A percentile compares a stretch with the other conserved stretches of the same genome.
Conservation (phyloP, 2,113 vertebrate genomes). For the Pristiophorus japonicus region DNA sequence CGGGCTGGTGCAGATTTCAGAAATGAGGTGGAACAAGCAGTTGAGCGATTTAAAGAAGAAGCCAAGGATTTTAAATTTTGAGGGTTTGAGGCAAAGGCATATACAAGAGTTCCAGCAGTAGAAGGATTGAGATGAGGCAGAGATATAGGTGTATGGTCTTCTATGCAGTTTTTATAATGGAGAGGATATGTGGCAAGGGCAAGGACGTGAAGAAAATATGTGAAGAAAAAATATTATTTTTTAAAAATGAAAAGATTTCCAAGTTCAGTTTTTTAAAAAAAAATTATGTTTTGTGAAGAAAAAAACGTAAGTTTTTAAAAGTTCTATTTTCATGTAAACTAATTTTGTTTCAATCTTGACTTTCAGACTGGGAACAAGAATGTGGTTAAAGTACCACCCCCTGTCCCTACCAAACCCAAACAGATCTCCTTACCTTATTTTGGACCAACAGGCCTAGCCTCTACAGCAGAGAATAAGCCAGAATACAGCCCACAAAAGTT, state of each 20-base stretch:
- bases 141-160: too few species aligned
- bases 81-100: background rate
- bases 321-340: conserved; percentile 8
- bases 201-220: too few species aligned
- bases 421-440: conserved; percentile 71
- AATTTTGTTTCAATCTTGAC: conserved; percentile 26
- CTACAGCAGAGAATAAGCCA: conserved; percentile 51
- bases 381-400: conserved; percentile 82
- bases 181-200: too few species aligned
- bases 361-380: conserved; percentile 68
- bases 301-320: too few species aligned
- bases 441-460: conserved; percentile 52
- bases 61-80: background rate
- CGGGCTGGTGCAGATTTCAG: background rate
- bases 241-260: background rate
- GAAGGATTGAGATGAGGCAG: background rate
- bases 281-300: too few species aligned
- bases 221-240: background rate
- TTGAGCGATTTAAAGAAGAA: background rate
- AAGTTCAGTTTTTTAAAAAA: too few species aligned
- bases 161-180: too few species aligned
- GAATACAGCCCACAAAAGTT: conserved; percentile 61
- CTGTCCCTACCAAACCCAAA: conserved; percentile 90
- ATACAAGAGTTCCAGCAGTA: background rate
- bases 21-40: background rate